phyloP scores from a whole-genome alignment of 2,888 invertebrate species.

The Cecidostiba fungosa region DNA sequence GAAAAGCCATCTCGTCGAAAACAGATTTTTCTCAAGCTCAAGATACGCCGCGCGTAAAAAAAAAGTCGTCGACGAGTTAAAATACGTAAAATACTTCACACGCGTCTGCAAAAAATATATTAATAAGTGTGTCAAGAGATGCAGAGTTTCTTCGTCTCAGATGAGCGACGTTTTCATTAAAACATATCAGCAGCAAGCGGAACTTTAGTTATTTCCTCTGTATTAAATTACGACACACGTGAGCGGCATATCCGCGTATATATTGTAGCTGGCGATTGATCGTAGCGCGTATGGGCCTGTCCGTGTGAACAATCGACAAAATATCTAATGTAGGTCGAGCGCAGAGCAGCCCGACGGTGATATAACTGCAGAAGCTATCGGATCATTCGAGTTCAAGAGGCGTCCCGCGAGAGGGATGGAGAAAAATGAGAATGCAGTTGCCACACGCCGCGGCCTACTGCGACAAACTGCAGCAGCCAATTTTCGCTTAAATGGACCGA shows the following conservation, averaged over 20 bases:
- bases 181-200: not conserved
- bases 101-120: not conserved
- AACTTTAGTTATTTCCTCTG: constrained; percentile 11
- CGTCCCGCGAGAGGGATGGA: constrained; percentile 11
- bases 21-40: not conserved
- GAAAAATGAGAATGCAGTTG: constrained; percentile 43
- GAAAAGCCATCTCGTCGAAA: not conserved
- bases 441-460: constrained; percentile 33
- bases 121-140: not conserved
- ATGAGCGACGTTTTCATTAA: not conserved
- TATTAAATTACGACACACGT: constrained; percentile 16
- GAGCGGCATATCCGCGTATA: not conserved
- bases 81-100: not conserved
- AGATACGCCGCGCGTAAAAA: not conserved
- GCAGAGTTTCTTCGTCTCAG: not conserved
- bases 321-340: constrained; percentile 36
- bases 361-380: constrained; percentile 8
- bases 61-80: not conserved
- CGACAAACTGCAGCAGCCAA: constrained; percentile 54
- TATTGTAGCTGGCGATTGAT: not conserved
- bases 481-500: constrained; percentile 46
- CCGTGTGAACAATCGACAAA: not conserved
- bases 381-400: not conserved
- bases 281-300: not conserved
- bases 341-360: not conserved